Evolutionary conservation across 2,113 vertebrate genomes (phyloP).

Genomic region (Megatriorchis doriae): DNA sequence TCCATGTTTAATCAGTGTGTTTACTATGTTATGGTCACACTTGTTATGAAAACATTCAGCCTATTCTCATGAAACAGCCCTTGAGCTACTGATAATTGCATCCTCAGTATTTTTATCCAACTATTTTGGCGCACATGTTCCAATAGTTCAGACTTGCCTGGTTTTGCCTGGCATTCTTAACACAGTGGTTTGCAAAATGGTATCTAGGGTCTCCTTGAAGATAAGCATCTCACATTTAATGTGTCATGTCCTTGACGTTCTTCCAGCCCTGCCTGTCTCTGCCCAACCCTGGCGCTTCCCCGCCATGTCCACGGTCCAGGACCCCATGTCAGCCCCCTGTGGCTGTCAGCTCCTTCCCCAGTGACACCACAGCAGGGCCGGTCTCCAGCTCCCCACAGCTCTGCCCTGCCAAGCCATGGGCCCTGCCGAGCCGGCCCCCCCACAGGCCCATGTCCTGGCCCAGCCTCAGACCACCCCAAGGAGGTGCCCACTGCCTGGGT

Average conservation of each 20-base stretch:
- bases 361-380: accelerated
- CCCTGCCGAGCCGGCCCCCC: background rate
- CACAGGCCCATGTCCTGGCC: background rate
- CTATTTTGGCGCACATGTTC: accelerated
- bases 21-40: background rate
- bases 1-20: background rate
- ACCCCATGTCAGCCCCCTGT: accelerated
- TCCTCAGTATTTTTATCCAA: background rate
- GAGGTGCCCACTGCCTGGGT: accelerated
- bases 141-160: background rate
- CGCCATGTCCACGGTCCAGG: too few relatives aligned
- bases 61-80: background rate
- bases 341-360: background rate
- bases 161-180: background rate
- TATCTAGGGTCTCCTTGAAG: background rate
- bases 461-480: too few relatives aligned
- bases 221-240: background rate
- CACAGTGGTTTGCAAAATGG: background rate
- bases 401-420: background rate
- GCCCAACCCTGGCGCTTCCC: background rate
- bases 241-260: accelerated
- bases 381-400: background rate
- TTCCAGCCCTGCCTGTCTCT: background rate
- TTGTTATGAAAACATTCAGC: background rate
- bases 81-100: background rate